A percentile compares a stretch with the other conserved stretches of the same genome.
These are phyloP conservation scores for Brachyhypopomus gauderio DNA, from an alignment of 2,113 vertebrate genomes.

Conservation along the genomic window DNA sequence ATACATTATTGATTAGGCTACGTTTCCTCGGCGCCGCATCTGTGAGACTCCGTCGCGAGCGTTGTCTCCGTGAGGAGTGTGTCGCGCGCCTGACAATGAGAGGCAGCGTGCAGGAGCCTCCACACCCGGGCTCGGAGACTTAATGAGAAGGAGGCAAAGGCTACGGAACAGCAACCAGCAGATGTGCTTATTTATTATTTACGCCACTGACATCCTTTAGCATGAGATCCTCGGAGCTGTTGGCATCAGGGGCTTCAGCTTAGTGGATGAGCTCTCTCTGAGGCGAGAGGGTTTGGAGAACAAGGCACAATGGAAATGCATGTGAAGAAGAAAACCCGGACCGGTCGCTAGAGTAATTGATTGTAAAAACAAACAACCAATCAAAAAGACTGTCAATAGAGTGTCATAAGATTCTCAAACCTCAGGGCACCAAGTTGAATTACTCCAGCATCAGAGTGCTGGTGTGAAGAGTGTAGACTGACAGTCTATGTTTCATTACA, in stretches of 20 bases:
- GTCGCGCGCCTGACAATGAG: constrained; percentile 33
- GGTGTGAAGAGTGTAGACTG: no score
- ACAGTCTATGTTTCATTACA: no score
- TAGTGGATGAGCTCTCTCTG: constrained; percentile 9
- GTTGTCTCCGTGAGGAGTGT: neutral
- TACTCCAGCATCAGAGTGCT: no score
- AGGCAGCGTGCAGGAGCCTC: constrained; percentile 2
- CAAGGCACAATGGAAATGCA: constrained; percentile 11
- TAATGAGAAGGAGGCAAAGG: constrained; percentile 54
- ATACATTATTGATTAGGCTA: constrained; percentile 36
- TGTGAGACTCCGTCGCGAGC: neutral
- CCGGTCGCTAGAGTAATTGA: no score
- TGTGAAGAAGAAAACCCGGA: no score
- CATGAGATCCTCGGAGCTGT: constrained; percentile 41
- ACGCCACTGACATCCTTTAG: constrained; percentile 49
- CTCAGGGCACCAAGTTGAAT: no score
- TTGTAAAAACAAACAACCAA: no score
- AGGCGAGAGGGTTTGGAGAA: neutral
- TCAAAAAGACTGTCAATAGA: no score
- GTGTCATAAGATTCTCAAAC: no score
- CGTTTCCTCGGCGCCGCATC: neutral
- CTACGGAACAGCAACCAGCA: constrained; percentile 53
- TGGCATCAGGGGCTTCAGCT: constrained; percentile 43
- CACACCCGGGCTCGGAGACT: constrained; percentile 30
- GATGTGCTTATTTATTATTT: constrained; percentile 63